phyloP scores from a whole-genome alignment of 1,140 invertebrate species.

The Calephelis nemesis region DNA sequence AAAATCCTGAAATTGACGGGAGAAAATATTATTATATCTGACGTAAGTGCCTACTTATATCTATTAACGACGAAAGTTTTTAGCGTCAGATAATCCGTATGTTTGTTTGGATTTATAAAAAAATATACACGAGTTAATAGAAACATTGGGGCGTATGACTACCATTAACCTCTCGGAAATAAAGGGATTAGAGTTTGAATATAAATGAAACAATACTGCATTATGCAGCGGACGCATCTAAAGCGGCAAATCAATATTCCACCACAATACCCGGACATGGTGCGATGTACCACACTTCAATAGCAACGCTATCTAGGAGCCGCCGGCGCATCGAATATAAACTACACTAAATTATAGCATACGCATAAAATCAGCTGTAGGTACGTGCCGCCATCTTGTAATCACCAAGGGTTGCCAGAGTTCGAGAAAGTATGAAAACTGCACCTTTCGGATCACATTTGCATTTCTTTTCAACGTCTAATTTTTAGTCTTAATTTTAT shows the following conservation, averaged over 20 bases:
- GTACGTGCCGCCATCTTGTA: conserved; percentile 37
- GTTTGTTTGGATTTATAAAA: no score
- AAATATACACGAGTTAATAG: not conserved
- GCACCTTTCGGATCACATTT: no score
- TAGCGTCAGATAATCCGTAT: no score
- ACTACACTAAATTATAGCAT: conserved; percentile 71
- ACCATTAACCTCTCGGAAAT: conserved; percentile 28
- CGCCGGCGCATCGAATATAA: conserved; percentile 69
- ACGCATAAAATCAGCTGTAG: conserved; percentile 62
- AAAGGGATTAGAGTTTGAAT: conserved; percentile 41
- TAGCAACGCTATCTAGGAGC: conserved; percentile 57
- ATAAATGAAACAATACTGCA: conserved; percentile 46
- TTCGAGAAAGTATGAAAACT: conserved; percentile 22
- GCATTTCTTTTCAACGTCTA: no score
- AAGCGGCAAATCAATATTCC: conserved; percentile 55
- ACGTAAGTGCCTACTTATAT: no score
- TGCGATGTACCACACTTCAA: conserved; percentile 53
- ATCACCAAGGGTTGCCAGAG: conserved; percentile 36
- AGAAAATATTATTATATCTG: no score
- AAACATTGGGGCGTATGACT: not conserved
- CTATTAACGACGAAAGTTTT: no score
- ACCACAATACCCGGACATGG: conserved; percentile 52
- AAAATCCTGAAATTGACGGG: no score
- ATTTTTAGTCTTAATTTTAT: no score
- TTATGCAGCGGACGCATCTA: conserved; percentile 53